A percentile compares a stretch with the other conserved stretches of the same genome.
phyloP scores from a whole-genome alignment of 1,140 invertebrate species.

The Portunus trituberculatus region DNA sequence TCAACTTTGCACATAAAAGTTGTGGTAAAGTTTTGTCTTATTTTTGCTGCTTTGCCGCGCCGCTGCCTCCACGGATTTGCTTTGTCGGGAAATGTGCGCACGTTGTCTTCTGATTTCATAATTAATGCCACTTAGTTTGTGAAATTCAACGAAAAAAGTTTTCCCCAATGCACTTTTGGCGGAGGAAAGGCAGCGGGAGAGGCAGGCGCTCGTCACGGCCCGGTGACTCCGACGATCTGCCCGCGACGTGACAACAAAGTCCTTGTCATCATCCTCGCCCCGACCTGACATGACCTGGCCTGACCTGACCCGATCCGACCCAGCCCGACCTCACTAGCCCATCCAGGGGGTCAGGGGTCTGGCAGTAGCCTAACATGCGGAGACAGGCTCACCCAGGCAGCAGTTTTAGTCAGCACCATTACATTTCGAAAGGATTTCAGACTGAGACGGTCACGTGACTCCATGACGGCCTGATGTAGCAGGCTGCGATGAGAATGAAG shows the following conservation, averaged over 20 bases:
- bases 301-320: too few relatives aligned
- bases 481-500: too few relatives aligned
- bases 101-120: constrained; percentile 6
- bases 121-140: constrained; percentile 13
- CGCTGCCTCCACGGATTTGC: not conserved
- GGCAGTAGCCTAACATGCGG: not conserved
- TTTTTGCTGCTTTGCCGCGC: not conserved
- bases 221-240: too few relatives aligned
- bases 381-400: not conserved
- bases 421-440: too few relatives aligned
- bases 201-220: not conserved
- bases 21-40: not conserved
- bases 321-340: too few relatives aligned
- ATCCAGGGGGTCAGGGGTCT: not conserved
- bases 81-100: not conserved
- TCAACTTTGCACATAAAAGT: constrained; percentile 14
- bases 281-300: too few relatives aligned
- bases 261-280: too few relatives aligned
- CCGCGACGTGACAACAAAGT: too few relatives aligned
- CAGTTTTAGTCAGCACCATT: too few relatives aligned
- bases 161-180: not conserved
- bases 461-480: too few relatives aligned
- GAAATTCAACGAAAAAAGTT: not conserved
- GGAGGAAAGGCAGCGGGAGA: not conserved
- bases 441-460: too few relatives aligned